phyloP scores from a whole-genome alignment of 2,113 vertebrate species.

The Nothobranchius kuhntae region DNA sequence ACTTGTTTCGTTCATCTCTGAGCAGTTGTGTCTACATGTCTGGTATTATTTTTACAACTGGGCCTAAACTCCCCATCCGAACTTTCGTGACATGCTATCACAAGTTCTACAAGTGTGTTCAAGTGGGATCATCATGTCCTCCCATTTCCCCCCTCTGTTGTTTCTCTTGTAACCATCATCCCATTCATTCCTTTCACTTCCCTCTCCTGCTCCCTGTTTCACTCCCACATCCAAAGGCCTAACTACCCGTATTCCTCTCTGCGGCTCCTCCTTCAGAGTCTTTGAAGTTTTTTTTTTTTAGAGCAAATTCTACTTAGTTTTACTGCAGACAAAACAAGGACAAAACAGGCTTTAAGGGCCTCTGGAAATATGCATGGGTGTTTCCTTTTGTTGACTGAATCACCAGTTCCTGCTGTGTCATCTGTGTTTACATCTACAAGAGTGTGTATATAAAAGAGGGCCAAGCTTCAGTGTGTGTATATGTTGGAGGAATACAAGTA shows the following conservation, averaged over 20 bases:
- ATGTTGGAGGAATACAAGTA: not conserved
- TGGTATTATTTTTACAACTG: conserved; percentile 27
- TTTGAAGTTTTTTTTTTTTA: conserved; percentile 78
- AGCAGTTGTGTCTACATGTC: conserved; percentile 17
- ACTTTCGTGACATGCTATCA: conserved; percentile 46
- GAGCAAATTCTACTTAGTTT: conserved; percentile 63
- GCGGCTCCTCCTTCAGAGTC: conserved; percentile 62
- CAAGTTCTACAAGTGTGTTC: conserved; percentile 17
- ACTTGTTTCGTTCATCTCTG: not conserved
- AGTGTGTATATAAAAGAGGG: conserved; percentile 37
- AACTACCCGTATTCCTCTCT: conserved; percentile 68
- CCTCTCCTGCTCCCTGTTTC: conserved; percentile 44
- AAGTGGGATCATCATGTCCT: conserved; percentile 44
- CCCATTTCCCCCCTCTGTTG: not conserved
- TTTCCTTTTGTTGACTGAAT: conserved; percentile 44
- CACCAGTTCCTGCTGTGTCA: conserved; percentile 53
- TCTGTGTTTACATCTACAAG: conserved; percentile 47
- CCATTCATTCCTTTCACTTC: conserved; percentile 59
- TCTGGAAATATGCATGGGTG: conserved; percentile 17
- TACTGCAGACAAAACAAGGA: conserved; percentile 69
- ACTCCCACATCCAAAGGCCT: conserved; percentile 46
- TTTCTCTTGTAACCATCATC: conserved; percentile 27
- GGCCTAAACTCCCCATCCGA: conserved; percentile 24
- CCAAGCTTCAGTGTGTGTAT: conserved; percentile 7
- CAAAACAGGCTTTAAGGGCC: conserved; percentile 42